These are phyloP conservation scores for Typhlichthys subterraneus DNA, from an alignment of 2,797 vertebrate species.

Conservation along the genomic window DNA sequence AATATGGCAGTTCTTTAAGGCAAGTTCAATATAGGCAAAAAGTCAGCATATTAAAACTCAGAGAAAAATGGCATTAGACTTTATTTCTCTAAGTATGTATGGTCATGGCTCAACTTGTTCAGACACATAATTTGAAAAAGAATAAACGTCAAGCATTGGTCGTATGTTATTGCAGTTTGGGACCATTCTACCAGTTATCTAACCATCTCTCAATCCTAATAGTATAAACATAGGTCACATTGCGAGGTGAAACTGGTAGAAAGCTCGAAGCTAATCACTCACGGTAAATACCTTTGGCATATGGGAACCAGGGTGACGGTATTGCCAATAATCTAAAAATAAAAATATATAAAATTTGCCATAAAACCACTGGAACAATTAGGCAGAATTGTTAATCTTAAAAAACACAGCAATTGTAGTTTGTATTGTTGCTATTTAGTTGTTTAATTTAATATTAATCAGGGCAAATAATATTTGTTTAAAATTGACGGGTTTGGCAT, in stretches of 20 bases:
- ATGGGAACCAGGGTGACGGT: slow-evolving; percentile 38
- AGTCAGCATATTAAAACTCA: slow-evolving; percentile 15
- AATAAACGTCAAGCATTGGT: slow-evolving; percentile 57
- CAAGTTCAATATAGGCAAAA: slow-evolving; percentile 27
- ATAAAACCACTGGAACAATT: slow-evolving; percentile 34
- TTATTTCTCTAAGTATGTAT: slow-evolving; percentile 34
- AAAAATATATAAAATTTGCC: slow-evolving; percentile 27
- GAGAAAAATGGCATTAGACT: slow-evolving; percentile 26
- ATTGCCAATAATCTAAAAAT: slow-evolving; percentile 48
- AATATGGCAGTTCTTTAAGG: slow-evolving; percentile 30
- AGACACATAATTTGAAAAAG: slow-evolving; percentile 42
- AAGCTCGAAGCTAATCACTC: slow-evolving; percentile 30
- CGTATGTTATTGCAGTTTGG: slow-evolving; percentile 29
- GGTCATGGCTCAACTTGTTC: slow-evolving; percentile 41
- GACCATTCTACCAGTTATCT: slow-evolving; percentile 20
- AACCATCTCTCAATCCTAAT: not conserved
- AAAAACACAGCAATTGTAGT: not conserved
- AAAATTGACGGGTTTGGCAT: no score
- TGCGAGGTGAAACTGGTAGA: slow-evolving; percentile 35
- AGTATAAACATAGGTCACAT: slow-evolving; percentile 33
- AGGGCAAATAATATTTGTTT: no score
- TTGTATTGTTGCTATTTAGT: not conserved
- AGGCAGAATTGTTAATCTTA: slow-evolving; percentile 1
- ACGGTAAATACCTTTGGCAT: not conserved
- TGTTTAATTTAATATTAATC: no score